phyloP scores from a whole-genome alignment of 2,113 vertebrate species.

The Coptodon rendalli region DNA sequence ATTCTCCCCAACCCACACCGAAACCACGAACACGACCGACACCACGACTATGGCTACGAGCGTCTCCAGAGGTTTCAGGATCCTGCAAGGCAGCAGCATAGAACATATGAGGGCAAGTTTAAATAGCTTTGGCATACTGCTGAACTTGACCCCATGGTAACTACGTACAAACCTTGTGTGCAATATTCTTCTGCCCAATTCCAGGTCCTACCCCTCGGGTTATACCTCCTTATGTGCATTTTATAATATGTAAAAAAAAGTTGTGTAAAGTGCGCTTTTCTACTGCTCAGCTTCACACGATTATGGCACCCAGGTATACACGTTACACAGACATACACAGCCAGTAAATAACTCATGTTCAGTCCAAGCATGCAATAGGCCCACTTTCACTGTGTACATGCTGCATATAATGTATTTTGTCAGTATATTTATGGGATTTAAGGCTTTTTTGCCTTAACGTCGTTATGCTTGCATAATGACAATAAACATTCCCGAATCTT shows the following conservation, averaged over 20 bases:
- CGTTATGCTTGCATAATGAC: not conserved
- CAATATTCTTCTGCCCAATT: not conserved
- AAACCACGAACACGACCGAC: conserved; percentile 79
- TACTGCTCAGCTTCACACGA: not conserved
- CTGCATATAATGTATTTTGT: not conserved
- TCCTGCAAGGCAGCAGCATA: conserved; percentile 65
- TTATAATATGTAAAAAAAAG: not conserved
- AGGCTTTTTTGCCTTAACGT: not conserved
- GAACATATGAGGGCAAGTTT: not conserved
- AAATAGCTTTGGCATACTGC: not conserved
- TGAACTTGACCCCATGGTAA: not conserved
- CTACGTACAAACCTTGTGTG: not conserved
- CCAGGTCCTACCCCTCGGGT: not conserved
- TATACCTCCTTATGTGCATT: not conserved
- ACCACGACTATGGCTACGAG: conserved; percentile 83
- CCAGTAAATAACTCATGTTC: not conserved
- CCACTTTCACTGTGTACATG: not conserved
- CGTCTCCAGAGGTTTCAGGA: conserved; percentile 87
- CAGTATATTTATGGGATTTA: not conserved
- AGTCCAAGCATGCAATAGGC: not conserved
- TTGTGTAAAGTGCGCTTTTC: not conserved
- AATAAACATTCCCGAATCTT: not conserved
- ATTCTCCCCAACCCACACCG: conserved; percentile 86
- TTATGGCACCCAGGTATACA: not conserved
- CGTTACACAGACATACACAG: not conserved